Base-by-base conservation (phyloP, 2,888 invertebrate genomes). In the Archips xylosteana region DNA sequence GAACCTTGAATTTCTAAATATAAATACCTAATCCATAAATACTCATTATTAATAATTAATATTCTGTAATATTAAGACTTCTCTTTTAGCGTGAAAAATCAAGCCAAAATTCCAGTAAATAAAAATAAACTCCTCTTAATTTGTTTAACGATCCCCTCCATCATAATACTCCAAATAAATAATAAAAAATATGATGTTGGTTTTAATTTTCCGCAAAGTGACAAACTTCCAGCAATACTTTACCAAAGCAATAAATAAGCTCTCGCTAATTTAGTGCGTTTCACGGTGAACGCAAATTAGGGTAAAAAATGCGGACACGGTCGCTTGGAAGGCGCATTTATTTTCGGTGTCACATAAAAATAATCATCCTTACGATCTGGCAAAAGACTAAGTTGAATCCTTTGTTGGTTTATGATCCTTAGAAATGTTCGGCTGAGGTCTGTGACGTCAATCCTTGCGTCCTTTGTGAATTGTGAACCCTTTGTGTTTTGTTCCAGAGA, bases 221-320 rank as follows among this genome's bases (percentile, higher is more conserved):
- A 74, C 51, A 54, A 61, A 70, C 70, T 54, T 15, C 10, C 69
- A 15, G 70, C 45, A 65, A 78, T 83, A 81, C 78, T 78, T 82
- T 78, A 80, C 68, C 66, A 78, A 74, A 70, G 71, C 74, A 32
- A 75, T 60, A 79, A 82, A 83, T 83, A 86, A 83, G 82, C 70
- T 75, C 71, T 76, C 76, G 76, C 78, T 80, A 79, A 75, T 70
- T 74, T 70, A 65, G 42, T 45, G 36, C 42, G 42, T 15, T 34
- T 59, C 49, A 15, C 77, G 75, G 81, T 87, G 85, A 87, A 87
- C 87, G 76, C 78, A 79, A 84, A 84, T 82, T 82, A 82, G 83
- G 83, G 63, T 68, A 47, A 78, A 79, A 78, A 85, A 83, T 76
- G 78, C 78, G 78, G 77, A 71, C 77, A 77, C 66, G 23, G 49